These are phyloP conservation scores for Neotoma lepida DNA, from an alignment of 2,113 vertebrate species.

Conservation along the genomic window DNA sequence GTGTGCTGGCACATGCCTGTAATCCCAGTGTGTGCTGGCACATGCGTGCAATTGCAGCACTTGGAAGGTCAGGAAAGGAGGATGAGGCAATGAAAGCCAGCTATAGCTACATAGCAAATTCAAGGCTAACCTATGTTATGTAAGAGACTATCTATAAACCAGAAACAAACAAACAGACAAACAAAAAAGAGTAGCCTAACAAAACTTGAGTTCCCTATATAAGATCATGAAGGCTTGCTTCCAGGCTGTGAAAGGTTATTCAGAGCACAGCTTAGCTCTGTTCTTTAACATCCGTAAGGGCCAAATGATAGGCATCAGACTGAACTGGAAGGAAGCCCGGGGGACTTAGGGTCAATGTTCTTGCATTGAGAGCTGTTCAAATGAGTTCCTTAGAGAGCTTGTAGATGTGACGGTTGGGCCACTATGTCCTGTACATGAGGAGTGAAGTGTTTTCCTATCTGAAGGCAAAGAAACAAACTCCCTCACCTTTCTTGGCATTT, in stretches of 20 bases:
- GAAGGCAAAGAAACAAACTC: conserved; percentile 23
- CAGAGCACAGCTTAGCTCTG: background rate
- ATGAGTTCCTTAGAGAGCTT: conserved; percentile 13
- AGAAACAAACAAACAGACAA: background rate
- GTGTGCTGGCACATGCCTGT: background rate
- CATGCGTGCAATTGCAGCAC: background rate
- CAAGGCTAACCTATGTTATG: background rate
- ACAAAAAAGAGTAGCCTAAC: background rate
- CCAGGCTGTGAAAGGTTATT: background rate
- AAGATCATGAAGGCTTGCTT: background rate
- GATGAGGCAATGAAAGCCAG: background rate
- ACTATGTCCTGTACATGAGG: background rate
- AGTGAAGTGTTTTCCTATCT: conserved; percentile 20
- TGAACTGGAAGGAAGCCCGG: background rate
- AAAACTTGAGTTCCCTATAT: background rate
- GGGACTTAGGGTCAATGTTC: background rate
- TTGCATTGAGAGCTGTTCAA: background rate
- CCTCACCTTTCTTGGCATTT: background rate
- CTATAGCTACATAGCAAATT: background rate
- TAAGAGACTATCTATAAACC: background rate
- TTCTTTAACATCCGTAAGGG: background rate
- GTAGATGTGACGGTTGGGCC: too few relatives aligned
- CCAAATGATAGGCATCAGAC: conserved; percentile 11
- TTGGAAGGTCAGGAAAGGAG: background rate
- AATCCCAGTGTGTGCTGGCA: too few relatives aligned